A percentile compares a stretch with the other conserved stretches of the same genome.
Conservation (phyloP, 2,888 invertebrate species). For the Charanyca ferruginea region DNA sequence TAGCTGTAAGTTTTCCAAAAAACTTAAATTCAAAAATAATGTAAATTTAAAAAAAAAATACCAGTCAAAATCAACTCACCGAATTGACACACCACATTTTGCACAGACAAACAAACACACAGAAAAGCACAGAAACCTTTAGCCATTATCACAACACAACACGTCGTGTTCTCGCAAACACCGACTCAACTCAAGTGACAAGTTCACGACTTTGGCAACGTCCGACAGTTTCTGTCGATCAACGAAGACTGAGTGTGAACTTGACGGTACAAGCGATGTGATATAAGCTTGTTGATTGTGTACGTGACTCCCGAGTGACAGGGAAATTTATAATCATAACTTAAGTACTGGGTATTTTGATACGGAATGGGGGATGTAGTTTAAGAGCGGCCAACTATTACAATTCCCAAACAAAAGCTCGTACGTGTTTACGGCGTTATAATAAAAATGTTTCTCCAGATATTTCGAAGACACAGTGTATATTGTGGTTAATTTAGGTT, state of each 20-base stretch:
- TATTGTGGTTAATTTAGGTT: too few species aligned
- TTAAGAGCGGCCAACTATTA: too few species aligned
- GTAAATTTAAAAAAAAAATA: too few species aligned
- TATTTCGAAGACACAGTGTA: too few species aligned
- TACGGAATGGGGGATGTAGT: conserved; percentile 27
- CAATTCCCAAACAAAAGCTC: too few species aligned
- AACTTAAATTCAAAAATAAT: too few species aligned
- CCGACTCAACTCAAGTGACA: conserved; percentile 8
- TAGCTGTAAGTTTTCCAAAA: too few species aligned
- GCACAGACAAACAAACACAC: conserved; percentile 76
- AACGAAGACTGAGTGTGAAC: conserved; percentile 23
- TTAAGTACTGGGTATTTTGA: conserved; percentile 41
- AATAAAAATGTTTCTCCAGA: too few species aligned
- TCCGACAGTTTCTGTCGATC: conserved; percentile 7
- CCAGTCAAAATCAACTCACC: conserved; percentile 71
- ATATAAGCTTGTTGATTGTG: conserved; percentile 39
- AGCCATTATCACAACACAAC: conserved; percentile 67
- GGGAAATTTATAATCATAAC: conserved; percentile 37
- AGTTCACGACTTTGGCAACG: conserved; percentile 14
- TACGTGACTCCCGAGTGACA: conserved; percentile 41
- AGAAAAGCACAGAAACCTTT: conserved; percentile 65
- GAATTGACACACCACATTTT: conserved; percentile 76
- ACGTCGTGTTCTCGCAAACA: conserved; percentile 27
- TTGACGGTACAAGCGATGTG: conserved; percentile 9
- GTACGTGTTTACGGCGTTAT: too few species aligned